phyloP scores from a whole-genome alignment of 2,888 invertebrate species.

The Chloroclysta siterata region DNA sequence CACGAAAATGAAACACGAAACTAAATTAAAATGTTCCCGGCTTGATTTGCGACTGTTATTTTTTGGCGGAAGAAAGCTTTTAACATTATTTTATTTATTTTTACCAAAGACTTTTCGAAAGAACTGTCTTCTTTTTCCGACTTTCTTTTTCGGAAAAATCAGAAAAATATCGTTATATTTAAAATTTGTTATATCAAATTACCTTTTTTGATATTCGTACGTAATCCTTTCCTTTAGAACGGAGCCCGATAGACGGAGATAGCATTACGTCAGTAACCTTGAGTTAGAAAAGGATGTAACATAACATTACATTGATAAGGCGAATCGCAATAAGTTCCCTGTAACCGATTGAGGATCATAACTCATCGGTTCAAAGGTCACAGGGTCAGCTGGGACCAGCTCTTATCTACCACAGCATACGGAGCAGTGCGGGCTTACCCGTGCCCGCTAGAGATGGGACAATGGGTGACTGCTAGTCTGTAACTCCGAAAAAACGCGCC shows the following conservation, averaged over 20 bases:
- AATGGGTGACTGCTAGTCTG: too few relatives aligned
- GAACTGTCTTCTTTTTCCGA: neutral
- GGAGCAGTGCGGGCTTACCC: constrained; percentile 6
- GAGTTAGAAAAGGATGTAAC: neutral
- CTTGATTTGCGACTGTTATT: constrained; percentile 41
- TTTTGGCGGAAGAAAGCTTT: constrained; percentile 29
- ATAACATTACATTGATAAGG: neutral
- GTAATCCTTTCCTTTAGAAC: too few relatives aligned
- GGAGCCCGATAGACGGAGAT: too few relatives aligned
- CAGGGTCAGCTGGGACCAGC: constrained; percentile 8
- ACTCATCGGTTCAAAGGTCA: constrained; percentile 16
- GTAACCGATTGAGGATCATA: constrained; percentile 9
- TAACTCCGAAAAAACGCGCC: too few relatives aligned
- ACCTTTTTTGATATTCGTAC: too few relatives aligned
- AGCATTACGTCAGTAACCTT: neutral
- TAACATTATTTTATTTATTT: constrained; percentile 19
- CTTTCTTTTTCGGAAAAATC: neutral
- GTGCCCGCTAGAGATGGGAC: constrained; percentile 9
- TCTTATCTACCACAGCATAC: constrained; percentile 12
- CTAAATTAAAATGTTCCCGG: constrained; percentile 39
- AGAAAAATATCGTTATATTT: neutral
- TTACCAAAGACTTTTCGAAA: constrained; percentile 6
- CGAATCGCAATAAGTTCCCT: constrained; percentile 11
- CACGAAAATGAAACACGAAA: constrained; percentile 39
- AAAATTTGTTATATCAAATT: too few relatives aligned